Percentiles rank a stretch among this genome's conserved stretches.
phyloP scores from a whole-genome alignment of 2,113 vertebrate species.

The Pleuronectes platessa region DNA sequence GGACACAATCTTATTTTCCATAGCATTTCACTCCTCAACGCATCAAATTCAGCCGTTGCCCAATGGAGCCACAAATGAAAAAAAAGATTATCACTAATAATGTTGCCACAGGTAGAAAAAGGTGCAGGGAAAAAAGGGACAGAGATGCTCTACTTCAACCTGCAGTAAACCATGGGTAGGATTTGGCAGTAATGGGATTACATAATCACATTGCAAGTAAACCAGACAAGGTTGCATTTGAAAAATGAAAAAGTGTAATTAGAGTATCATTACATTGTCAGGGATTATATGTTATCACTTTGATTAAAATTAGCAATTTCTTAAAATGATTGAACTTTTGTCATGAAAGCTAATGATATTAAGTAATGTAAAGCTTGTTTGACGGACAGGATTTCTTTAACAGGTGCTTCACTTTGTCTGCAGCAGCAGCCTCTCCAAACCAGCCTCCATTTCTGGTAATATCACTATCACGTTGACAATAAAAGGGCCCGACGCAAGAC shows the following conservation, averaged over 20 bases:
- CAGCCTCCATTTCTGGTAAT: background rate
- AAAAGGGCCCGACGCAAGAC: too few relatives aligned
- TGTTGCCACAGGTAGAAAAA: background rate
- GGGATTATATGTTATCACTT: background rate
- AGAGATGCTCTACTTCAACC: background rate
- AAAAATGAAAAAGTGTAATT: background rate
- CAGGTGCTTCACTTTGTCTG: background rate
- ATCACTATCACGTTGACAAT: too few relatives aligned
- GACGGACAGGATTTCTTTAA: background rate
- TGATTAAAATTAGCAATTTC: background rate
- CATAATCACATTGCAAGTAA: background rate
- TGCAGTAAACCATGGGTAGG: background rate
- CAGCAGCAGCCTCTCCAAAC: background rate
- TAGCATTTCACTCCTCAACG: constrained; percentile 12
- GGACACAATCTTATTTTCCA: background rate
- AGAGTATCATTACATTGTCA: background rate
- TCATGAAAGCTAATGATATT: too few relatives aligned
- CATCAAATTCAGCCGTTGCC: background rate
- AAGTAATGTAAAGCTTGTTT: background rate
- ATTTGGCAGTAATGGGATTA: background rate
- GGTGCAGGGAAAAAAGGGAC: background rate
- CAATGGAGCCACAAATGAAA: constrained; percentile 4
- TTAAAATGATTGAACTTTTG: background rate
- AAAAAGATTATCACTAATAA: background rate
- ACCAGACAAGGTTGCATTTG: background rate